Percentiles rank a stretch among this genome's conserved stretches.
Conservation (phyloP, 2,888 invertebrate species). For the Gortyna flavago region DNA sequence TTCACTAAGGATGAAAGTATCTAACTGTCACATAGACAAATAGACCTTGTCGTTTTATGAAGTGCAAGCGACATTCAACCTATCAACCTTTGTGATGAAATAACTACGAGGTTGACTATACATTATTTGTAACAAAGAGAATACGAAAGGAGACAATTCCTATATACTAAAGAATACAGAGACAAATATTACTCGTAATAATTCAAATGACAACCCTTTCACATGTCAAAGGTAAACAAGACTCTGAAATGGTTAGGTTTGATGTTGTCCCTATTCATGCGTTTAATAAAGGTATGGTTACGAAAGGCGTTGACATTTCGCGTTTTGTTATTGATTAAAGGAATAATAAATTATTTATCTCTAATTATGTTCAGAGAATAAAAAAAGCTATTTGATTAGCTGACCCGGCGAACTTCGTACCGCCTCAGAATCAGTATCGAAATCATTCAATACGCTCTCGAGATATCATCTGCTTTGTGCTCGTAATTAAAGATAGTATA, state of each 20-base stretch:
- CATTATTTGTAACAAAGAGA: neutral
- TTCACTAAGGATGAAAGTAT: neutral
- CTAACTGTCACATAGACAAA: neutral
- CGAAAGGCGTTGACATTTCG: neutral
- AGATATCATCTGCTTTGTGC: too few relatives aligned
- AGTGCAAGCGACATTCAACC: neutral
- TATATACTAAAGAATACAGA: neutral
- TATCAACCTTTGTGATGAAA: too few relatives aligned
- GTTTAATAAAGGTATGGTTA: conserved; percentile 15
- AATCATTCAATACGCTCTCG: too few relatives aligned
- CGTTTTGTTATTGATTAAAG: neutral
- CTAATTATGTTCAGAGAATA: neutral
- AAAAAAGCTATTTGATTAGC: neutral
- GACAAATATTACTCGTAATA: conserved; percentile 40
- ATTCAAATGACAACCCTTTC: conserved; percentile 40
- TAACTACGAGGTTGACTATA: neutral
- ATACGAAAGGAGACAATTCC: neutral
- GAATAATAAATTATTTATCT: neutral
- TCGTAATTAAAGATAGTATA: too few relatives aligned
- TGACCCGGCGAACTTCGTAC: too few relatives aligned
- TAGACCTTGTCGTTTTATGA: neutral
- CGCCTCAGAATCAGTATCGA: too few relatives aligned
- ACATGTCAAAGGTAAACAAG: conserved; percentile 50
- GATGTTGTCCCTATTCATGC: conserved; percentile 12
- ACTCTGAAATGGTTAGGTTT: conserved; percentile 3